Conservation (phyloP, 2,797 vertebrate genomes). For the Smutsia gigantea region DNA sequence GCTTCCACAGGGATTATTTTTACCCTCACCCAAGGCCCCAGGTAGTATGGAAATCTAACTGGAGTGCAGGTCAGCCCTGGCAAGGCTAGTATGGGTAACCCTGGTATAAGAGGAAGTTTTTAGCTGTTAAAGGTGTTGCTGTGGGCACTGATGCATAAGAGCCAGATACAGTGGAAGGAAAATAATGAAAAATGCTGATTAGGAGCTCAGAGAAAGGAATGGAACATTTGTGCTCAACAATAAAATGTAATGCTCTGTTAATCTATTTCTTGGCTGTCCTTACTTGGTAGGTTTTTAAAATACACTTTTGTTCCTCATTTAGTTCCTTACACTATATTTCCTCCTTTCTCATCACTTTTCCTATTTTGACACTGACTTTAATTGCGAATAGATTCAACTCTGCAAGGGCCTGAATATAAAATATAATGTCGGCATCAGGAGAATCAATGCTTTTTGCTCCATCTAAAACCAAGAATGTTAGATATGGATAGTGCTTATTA, state of each 20-base stretch:
- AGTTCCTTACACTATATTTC: constrained; percentile 63
- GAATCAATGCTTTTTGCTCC: background rate
- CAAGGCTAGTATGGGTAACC: constrained; percentile 63
- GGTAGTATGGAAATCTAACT: constrained; percentile 66
- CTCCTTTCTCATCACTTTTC: constrained; percentile 70
- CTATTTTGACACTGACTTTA: constrained; percentile 74
- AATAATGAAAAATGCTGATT: constrained; percentile 88
- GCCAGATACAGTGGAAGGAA: constrained; percentile 81
- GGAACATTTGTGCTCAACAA: constrained; percentile 85
- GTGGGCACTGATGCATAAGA: constrained; percentile 80
- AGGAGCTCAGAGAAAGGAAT: constrained; percentile 83
- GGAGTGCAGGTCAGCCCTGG: constrained; percentile 75
- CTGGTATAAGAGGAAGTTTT: constrained; percentile 73
- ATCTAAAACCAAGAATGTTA: constrained; percentile 52
- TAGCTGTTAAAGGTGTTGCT: constrained; percentile 80
- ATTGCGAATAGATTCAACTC: constrained; percentile 65
- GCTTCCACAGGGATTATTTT: constrained; percentile 79
- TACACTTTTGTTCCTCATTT: constrained; percentile 79
- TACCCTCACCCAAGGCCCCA: constrained; percentile 72
- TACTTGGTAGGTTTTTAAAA: constrained; percentile 81
- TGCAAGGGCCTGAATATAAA: constrained; percentile 37
- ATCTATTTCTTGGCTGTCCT: constrained; percentile 84
- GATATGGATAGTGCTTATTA: background rate
- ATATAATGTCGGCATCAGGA: constrained; percentile 65
- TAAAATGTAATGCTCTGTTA: constrained; percentile 86